phyloP scores from a whole-genome alignment of 1,140 invertebrate genomes.

The Sycophila sp. region DNA sequence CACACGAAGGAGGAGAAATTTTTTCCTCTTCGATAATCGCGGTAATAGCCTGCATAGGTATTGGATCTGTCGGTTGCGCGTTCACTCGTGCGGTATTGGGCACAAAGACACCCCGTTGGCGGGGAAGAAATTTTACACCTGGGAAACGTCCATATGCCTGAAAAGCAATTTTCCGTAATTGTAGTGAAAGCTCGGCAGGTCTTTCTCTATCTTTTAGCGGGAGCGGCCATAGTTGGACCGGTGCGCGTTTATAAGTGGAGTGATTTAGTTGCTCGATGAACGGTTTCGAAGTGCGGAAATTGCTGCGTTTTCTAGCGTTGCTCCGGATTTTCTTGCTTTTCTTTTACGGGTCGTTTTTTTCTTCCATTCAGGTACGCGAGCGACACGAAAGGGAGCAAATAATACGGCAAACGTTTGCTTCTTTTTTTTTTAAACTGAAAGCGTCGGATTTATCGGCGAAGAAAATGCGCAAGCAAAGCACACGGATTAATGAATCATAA shows the following conservation, averaged over 20 bases:
- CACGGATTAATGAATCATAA: too few relatives aligned
- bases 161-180: constrained; percentile 62
- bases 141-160: constrained; percentile 54
- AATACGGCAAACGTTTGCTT: neutral
- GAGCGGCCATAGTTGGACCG: constrained; percentile 34
- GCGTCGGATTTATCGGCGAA: neutral
- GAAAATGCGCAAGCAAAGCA: neutral
- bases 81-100: neutral
- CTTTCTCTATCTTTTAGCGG: constrained; percentile 22
- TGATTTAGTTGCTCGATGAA: constrained; percentile 61
- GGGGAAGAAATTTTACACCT: constrained; percentile 49
- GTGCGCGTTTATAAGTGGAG: constrained; percentile 54
- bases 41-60: neutral
- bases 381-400: neutral
- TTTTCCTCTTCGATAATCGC: neutral
- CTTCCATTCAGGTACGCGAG: neutral
- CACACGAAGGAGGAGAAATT: neutral
- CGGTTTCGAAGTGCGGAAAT: constrained; percentile 53
- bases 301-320: constrained; percentile 52
- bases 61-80: neutral
- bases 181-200: constrained; percentile 58
- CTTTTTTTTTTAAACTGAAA: neutral
- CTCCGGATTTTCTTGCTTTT: neutral
- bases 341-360: neutral
- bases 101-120: neutral